Base-by-base conservation (phyloP, 2,888 invertebrate genomes). In the Amitus sp. region DNA sequence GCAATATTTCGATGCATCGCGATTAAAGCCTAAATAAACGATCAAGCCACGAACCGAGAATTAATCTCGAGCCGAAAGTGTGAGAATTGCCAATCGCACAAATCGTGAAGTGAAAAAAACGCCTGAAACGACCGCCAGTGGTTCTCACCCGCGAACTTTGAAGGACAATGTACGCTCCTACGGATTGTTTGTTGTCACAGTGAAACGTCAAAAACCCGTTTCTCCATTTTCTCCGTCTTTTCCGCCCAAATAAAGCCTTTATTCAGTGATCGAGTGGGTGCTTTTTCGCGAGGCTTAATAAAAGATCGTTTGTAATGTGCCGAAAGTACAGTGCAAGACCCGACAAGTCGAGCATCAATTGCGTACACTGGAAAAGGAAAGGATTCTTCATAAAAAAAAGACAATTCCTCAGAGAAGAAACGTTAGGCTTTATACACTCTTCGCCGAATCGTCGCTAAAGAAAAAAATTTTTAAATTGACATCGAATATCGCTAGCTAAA, bases 331-430 rank as follows among this genome's bases (percentile, higher is more conserved):
- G 75, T 70, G 69, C 71, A 73, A 77, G 76, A 75, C 75, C 76
- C 72, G 75, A 75, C 64, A 74, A 77, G 66, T 77, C 86, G 80
- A 85, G 86, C 83, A 88, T 88, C 80, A 89, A 87, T 82, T 86
- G 90, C 77, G 85, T 90, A 73, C 90, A 91, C 83, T 90, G 91
- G 69, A 91, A 92, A 83, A 90, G 92, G 89, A 94, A 93, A 90
- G 92, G 92, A 87, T 90, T 93, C 85, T 90, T 92, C 84, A 90
- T 92, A 88, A 91, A 92, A 85, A 92, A 92, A 73, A 89, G 89
- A 86, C 91, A 91, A 86, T 93, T 94, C 91, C 90, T 90, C 86
- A 93, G n/a, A n/a, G n/a, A n/a, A n/a, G n/a, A n/a, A n/a, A n/a
- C n/a, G n/a, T n/a, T n/a, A n/a, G n/a, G n/a, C n/a, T n/a, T n/a